Conservation (phyloP, 2,113 vertebrate genomes). For the Acanthisitta chloris region DNA sequence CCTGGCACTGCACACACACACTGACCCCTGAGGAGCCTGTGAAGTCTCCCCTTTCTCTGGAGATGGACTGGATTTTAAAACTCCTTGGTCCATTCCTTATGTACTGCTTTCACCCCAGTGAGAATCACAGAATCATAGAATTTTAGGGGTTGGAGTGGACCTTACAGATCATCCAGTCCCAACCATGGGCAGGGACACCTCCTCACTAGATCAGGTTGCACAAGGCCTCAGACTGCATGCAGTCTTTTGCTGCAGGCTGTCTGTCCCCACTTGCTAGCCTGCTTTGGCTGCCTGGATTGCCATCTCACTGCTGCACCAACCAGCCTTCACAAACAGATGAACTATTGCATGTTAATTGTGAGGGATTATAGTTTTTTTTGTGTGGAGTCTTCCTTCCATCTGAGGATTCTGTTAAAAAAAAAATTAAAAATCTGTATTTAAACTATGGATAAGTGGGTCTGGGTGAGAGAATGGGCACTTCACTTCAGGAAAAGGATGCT, state of each 20-base stretch:
- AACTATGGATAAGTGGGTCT: neutral
- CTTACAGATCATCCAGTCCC: no score
- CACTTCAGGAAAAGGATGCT: neutral
- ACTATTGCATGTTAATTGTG: neutral
- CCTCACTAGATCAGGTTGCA: no score
- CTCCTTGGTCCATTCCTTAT: neutral
- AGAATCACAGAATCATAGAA: no score
- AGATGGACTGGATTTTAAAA: neutral
- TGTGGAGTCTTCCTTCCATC: neutral
- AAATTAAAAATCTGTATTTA: neutral
- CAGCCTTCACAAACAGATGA: neutral
- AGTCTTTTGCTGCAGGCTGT: neutral
- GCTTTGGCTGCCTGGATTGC: neutral
- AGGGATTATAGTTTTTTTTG: neutral
- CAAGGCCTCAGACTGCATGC: no score
- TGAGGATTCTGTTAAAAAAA: neutral
- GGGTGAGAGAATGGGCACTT: neutral
- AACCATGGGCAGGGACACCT: no score
- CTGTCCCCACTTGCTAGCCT: neutral
- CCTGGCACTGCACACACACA: no score
- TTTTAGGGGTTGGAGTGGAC: no score
- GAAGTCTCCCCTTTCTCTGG: neutral
- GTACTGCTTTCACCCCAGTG: neutral
- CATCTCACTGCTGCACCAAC: neutral
- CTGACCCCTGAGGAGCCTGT: no score